Evolutionary conservation across 2,797 vertebrate genomes (phyloP).

Genomic region (Oryzias sinensis): DNA sequence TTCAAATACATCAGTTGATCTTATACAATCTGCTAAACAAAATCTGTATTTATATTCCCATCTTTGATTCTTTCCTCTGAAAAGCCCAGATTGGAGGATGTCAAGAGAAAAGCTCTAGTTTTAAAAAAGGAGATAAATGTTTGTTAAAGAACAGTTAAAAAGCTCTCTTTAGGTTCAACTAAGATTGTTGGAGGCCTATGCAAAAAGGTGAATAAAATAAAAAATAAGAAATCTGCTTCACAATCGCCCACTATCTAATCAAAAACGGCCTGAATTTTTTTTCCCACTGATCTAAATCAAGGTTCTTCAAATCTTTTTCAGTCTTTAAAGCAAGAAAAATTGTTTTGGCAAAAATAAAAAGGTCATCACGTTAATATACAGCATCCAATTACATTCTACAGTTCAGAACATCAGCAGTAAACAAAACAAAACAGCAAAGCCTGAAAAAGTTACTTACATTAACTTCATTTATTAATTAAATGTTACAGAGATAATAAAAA

Average conservation of each 20-base stretch:
- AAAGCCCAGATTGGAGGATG: too few relatives aligned
- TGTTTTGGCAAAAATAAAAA: conserved; percentile 85
- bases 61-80: too few relatives aligned
- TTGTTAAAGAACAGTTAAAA: too few relatives aligned
- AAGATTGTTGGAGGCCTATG: too few relatives aligned
- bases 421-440: conserved; percentile 45
- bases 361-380: conserved; percentile 86
- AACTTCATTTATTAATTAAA: conserved; percentile 68
- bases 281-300: conserved; percentile 75
- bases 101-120: too few relatives aligned
- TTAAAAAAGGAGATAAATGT: too few relatives aligned
- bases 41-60: too few relatives aligned
- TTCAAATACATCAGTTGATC: too few relatives aligned
- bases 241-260: conserved; percentile 2
- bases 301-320: conserved; percentile 84
- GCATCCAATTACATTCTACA: conserved; percentile 91
- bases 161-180: too few relatives aligned
- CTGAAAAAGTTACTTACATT: conserved; percentile 52
- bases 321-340: conserved; percentile 87
- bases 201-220: conserved; percentile 1
- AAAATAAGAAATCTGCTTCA: conserved; percentile 9
- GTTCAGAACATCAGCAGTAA: conserved; percentile 80
- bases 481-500: conserved; percentile 57
- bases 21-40: too few relatives aligned
- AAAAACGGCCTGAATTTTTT: conserved; percentile 72